Conservation (phyloP, 2,888 invertebrate species). For the Leptopilina myrica region DNA sequence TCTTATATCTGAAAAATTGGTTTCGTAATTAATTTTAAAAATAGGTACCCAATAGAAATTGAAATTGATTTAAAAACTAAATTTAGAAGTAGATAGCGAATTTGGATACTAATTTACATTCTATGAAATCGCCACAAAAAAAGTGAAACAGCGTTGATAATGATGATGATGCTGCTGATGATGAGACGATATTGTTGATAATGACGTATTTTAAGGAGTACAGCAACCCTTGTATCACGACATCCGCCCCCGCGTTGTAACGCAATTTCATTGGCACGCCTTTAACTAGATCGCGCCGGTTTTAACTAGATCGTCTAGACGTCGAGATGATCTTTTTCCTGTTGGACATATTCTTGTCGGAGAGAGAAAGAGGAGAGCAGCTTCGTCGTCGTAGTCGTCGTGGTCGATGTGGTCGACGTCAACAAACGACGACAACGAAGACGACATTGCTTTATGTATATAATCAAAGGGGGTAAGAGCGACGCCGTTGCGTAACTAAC, state of each 20-base stretch:
- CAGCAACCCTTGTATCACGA: constrained; percentile 39
- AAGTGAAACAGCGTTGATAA: no score
- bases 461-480: constrained; percentile 36
- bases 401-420: constrained; percentile 45
- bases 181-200: background rate
- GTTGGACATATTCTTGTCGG: constrained; percentile 40
- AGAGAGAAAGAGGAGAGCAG: constrained; percentile 25
- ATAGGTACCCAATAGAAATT: no score
- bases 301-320: constrained; percentile 50
- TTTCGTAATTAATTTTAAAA: no score
- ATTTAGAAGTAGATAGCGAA: no score
- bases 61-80: no score
- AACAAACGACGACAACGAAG: constrained; percentile 21
- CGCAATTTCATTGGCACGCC: constrained; percentile 46
- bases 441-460: constrained; percentile 30
- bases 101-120: no score
- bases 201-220: constrained; percentile 30
- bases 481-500: constrained; percentile 70
- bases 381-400: constrained; percentile 44
- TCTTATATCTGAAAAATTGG: no score
- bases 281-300: constrained; percentile 42
- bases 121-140: no score
- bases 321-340: constrained; percentile 49
- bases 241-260: constrained; percentile 36
- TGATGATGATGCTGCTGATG: background rate